phyloP scores from a whole-genome alignment of 2,113 vertebrate species.

The Geothlypis trichas region DNA sequence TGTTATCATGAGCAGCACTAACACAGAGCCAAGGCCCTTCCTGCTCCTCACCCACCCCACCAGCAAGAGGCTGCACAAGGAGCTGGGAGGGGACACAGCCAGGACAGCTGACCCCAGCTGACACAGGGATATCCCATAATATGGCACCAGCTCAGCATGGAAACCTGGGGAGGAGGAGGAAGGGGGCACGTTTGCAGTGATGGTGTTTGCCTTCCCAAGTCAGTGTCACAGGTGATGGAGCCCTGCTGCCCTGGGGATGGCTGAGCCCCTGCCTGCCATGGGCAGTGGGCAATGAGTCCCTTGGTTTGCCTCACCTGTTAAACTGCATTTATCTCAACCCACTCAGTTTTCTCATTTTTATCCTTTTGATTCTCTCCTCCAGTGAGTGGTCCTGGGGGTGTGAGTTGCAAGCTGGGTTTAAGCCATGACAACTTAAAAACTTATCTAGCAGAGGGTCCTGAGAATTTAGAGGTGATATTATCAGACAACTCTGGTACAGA shows the following conservation, averaged over 20 bases:
- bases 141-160: rapidly evolving
- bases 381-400: too few relatives aligned
- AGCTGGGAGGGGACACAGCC: neutral
- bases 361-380: neutral
- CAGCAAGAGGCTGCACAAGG: neutral
- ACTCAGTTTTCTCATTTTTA: neutral
- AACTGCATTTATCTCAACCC: neutral
- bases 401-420: neutral
- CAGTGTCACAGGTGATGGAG: neutral
- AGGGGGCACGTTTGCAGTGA: rapidly evolving
- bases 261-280: neutral
- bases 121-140: neutral
- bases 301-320: neutral
- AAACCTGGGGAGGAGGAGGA: neutral
- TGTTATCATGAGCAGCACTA: rapidly evolving
- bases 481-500: neutral
- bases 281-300: neutral
- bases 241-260: neutral
- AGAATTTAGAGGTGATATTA: neutral
- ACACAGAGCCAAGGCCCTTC: neutral
- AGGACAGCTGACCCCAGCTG: neutral
- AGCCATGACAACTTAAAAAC: neutral
- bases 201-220: neutral
- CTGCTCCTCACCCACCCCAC: neutral
- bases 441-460: neutral